Evolutionary conservation across 2,797 vertebrate species (phyloP).

Genomic region (Peromyscus eremicus): DNA sequence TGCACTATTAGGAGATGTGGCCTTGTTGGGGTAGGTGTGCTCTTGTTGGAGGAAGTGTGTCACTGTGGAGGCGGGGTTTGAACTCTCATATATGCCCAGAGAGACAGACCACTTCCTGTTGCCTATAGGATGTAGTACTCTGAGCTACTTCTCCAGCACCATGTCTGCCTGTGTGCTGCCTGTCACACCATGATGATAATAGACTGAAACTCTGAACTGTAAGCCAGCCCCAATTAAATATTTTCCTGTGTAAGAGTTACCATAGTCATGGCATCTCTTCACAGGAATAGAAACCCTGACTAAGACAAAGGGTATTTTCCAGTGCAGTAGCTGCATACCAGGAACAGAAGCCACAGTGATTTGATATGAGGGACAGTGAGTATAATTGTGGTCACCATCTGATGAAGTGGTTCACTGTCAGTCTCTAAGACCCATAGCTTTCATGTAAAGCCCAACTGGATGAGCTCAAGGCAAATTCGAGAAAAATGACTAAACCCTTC

Average conservation of each 20-base stretch:
- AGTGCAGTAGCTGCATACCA: background rate
- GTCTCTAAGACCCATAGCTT: slow-evolving; percentile 12
- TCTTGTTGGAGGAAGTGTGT: background rate
- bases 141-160: background rate
- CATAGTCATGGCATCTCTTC: background rate
- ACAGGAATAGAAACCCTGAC: background rate
- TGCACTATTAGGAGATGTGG: background rate
- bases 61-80: background rate
- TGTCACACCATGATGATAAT: background rate
- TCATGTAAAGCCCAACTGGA: background rate
- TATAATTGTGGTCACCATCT: background rate
- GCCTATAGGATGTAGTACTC: background rate
- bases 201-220: background rate
- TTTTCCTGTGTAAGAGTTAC: background rate
- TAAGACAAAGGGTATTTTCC: background rate
- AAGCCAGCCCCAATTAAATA: background rate
- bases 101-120: background rate
- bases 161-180: background rate
- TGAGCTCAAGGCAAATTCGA: background rate
- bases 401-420: background rate
- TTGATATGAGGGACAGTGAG: background rate
- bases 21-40: background rate
- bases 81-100: background rate
- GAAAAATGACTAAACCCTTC: background rate
- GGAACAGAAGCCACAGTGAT: background rate